A percentile compares a stretch with the other conserved stretches of the same genome.
Evolutionary conservation across 1,140 invertebrate genomes (phyloP).

Genomic region (Globodera rostochiensis): DNA sequence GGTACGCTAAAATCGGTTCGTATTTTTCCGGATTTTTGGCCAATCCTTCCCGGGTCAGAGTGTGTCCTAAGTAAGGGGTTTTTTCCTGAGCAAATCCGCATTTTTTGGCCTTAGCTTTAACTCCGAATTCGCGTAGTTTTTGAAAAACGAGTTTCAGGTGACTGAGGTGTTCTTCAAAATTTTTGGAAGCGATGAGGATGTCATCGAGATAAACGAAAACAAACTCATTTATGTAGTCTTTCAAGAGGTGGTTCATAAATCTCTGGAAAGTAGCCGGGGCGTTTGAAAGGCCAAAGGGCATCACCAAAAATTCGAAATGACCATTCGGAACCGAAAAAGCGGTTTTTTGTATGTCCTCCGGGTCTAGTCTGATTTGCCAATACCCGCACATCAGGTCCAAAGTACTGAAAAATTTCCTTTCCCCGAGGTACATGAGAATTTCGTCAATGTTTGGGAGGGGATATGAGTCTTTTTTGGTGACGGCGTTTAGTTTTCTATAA

Average conservation of each 20-base stretch:
- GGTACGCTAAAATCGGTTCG: conserved; percentile 55
- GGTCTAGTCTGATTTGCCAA: conserved; percentile 40
- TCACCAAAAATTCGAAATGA: conserved; percentile 64
- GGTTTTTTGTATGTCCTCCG: conserved; percentile 25
- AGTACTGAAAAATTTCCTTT: conserved; percentile 58
- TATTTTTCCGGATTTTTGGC: conserved; percentile 66
- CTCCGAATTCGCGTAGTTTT: conserved; percentile 36
- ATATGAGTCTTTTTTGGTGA: conserved; percentile 67
- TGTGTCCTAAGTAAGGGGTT: conserved; percentile 66
- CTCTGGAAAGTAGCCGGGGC: conserved; percentile 68
- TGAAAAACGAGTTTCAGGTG: conserved; percentile 48
- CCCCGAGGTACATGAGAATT: conserved; percentile 61
- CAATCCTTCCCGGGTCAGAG: conserved; percentile 61
- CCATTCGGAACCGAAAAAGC: conserved; percentile 55
- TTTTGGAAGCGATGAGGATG: conserved; percentile 31
- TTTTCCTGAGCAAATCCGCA: conserved; percentile 47
- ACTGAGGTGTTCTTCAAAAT: conserved; percentile 27
- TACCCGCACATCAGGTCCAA: conserved; percentile 58
- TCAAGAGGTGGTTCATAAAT: conserved; percentile 68
- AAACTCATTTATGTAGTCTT: conserved; percentile 40
- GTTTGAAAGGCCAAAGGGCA: conserved; percentile 68
- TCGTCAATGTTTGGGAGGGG: conserved; percentile 70
- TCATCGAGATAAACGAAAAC: conserved; percentile 67
- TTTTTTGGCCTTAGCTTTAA: conserved; percentile 57
- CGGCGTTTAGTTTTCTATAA: conserved; percentile 68